These are phyloP conservation scores for Dione vanillae DNA, from an alignment of 2,888 invertebrate genomes.

Conservation along the genomic window DNA sequence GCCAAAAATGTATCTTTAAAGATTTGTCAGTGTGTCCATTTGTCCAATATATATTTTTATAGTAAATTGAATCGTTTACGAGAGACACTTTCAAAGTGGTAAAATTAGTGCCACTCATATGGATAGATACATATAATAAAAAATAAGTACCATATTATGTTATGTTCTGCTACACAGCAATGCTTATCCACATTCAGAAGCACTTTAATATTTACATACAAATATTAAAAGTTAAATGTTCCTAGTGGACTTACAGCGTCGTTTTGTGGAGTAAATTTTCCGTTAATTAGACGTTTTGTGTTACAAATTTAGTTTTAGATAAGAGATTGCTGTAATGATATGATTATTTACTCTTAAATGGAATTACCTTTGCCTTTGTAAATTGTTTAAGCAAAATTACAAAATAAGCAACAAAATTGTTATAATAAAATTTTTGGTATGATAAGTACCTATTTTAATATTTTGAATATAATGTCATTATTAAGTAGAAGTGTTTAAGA, in stretches of 20 bases:
- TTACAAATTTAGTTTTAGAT: conserved; percentile 16
- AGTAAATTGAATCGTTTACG: too few species aligned
- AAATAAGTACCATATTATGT: background rate
- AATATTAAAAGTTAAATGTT: conserved; percentile 2
- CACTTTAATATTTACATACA: background rate
- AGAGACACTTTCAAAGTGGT: too few species aligned
- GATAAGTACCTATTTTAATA: background rate
- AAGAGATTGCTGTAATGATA: background rate
- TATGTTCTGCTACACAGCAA: background rate
- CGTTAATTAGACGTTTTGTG: conserved; percentile 13
- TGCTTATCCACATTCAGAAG: background rate
- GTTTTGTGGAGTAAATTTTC: conserved; percentile 6
- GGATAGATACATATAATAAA: background rate
- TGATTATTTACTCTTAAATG: background rate
- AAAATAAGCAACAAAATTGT: background rate
- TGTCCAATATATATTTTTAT: too few species aligned
- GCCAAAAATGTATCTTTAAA: too few species aligned
- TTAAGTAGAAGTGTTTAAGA: background rate
- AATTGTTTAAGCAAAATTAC: too few species aligned
- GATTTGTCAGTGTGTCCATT: too few species aligned
- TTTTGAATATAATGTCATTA: too few species aligned
- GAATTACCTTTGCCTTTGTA: background rate
- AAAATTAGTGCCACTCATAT: too few species aligned
- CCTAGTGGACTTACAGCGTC: background rate
- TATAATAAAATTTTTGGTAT: background rate